phyloP scores from a whole-genome alignment of 2,888 invertebrate species.

The Acanthacorydalis orientalis region DNA sequence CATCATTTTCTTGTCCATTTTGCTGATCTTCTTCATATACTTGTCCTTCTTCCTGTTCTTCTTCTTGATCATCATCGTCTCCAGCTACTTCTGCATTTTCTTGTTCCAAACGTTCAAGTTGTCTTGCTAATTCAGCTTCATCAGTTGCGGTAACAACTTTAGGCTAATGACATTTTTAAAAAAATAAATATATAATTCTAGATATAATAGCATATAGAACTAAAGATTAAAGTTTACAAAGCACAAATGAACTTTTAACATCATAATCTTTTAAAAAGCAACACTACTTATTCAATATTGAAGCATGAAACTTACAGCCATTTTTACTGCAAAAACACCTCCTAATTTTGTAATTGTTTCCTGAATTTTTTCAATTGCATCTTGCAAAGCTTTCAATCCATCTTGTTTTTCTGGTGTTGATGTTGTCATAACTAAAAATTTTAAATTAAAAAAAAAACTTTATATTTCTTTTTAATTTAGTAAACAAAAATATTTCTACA shows the following conservation, averaged over 20 bases:
- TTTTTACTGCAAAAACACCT: constrained; percentile 87
- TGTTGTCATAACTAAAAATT: constrained; percentile 76
- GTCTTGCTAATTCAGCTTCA: constrained; percentile 85
- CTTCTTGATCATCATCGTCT: constrained; percentile 71
- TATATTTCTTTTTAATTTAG: neutral
- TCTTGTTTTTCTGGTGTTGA: constrained; percentile 93
- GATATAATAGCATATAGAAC: no score
- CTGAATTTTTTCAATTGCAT: constrained; percentile 77
- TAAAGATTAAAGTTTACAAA: no score
- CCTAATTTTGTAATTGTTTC: constrained; percentile 65
- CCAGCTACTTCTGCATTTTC: constrained; percentile 91
- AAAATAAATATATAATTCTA: no score
- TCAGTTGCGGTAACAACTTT: constrained; percentile 97
- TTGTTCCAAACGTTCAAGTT: constrained; percentile 84
- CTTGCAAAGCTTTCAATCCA: constrained; percentile 76
- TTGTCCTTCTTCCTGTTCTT: constrained; percentile 36
- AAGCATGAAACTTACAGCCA: constrained; percentile 52
- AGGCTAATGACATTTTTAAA: constrained; percentile 37
- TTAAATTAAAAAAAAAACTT: constrained; percentile 8
- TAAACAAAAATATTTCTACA: neutral
- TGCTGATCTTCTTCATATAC: constrained; percentile 26
- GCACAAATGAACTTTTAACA: no score
- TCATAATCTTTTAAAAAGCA: no score
- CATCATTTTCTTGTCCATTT: constrained; percentile 22
- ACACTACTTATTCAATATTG: constrained; percentile 4